Percentiles rank a stretch among this genome's conserved stretches.
These are phyloP conservation scores for Tarsius wallacei DNA, from an alignment of 2,797 vertebrate species.

Conservation along the genomic window DNA sequence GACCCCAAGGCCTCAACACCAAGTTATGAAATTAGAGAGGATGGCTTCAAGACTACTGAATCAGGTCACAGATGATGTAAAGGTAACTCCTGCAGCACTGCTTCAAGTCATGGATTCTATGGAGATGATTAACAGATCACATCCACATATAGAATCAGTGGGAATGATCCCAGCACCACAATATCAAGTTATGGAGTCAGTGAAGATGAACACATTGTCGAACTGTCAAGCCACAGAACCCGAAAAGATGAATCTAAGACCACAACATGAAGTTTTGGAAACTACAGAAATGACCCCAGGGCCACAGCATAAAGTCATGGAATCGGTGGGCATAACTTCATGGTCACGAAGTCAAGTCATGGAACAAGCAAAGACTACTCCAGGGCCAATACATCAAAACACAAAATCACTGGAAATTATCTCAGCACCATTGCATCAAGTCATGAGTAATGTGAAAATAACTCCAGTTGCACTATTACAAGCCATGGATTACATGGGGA, in stretches of 20 bases:
- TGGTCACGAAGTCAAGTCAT: constrained; percentile 57
- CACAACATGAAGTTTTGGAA: background rate
- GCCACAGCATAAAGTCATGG: constrained; percentile 37
- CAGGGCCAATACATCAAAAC: constrained; percentile 32
- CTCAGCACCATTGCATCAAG: constrained; percentile 48
- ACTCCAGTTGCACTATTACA: constrained; percentile 67
- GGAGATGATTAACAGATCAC: constrained; percentile 60
- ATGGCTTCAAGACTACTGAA: background rate
- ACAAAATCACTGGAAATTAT: constrained; percentile 49
- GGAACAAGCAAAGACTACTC: constrained; percentile 17
- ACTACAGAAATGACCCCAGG: constrained; percentile 5
- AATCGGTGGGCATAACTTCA: background rate
- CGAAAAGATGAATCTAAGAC: constrained; percentile 35
- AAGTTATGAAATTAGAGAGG: constrained; percentile 7
- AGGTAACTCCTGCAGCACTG: constrained; percentile 69
- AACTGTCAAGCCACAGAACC: constrained; percentile 32
- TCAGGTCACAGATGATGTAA: constrained; percentile 47
- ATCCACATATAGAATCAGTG: background rate
- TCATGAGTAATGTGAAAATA: constrained; percentile 42
- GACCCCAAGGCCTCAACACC: background rate
- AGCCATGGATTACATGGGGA: constrained; percentile 57
- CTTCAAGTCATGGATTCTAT: constrained; percentile 68
- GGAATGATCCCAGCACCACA: constrained; percentile 28
- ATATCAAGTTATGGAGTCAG: constrained; percentile 47
- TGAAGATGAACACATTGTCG: background rate